phyloP scores from a whole-genome alignment of 2,797 vertebrate genomes.

The Brachyrhaphis roseni region DNA sequence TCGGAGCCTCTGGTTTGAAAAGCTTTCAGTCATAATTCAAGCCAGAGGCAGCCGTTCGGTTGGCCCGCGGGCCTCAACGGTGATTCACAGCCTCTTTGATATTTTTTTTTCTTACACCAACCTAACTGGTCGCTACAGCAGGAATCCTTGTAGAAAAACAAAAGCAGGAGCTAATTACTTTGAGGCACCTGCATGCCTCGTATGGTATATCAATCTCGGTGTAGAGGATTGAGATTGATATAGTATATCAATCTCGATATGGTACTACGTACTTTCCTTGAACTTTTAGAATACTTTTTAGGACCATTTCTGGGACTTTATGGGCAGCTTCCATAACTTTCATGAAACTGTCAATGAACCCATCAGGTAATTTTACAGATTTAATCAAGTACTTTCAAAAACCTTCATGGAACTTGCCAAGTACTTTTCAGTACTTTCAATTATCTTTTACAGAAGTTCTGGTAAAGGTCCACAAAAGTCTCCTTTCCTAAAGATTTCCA shows the following conservation, averaged over 20 bases:
- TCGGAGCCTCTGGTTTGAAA: slow-evolving; percentile 42
- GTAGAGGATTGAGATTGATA: too few species aligned
- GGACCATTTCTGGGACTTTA: background rate
- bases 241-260: too few species aligned
- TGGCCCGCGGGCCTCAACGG: slow-evolving; percentile 55
- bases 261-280: background rate
- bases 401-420: too few species aligned
- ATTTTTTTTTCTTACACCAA: slow-evolving; percentile 16
- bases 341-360: background rate
- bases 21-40: slow-evolving; percentile 75
- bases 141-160: slow-evolving; percentile 4
- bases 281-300: background rate
- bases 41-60: slow-evolving; percentile 67
- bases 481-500: background rate
- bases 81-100: slow-evolving; percentile 66
- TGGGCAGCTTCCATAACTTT: background rate
- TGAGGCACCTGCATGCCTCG: slow-evolving; percentile 62
- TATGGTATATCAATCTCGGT: slow-evolving; percentile 55
- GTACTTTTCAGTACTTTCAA: background rate
- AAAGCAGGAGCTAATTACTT: slow-evolving; percentile 53
- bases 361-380: background rate
- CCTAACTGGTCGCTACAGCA: slow-evolving; percentile 45
- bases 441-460: background rate
- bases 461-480: background rate
- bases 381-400: background rate